Percentiles rank a stretch among this genome's conserved stretches.
phyloP scores from a whole-genome alignment of 2,888 invertebrate species.

The Dilophus febrilis region DNA sequence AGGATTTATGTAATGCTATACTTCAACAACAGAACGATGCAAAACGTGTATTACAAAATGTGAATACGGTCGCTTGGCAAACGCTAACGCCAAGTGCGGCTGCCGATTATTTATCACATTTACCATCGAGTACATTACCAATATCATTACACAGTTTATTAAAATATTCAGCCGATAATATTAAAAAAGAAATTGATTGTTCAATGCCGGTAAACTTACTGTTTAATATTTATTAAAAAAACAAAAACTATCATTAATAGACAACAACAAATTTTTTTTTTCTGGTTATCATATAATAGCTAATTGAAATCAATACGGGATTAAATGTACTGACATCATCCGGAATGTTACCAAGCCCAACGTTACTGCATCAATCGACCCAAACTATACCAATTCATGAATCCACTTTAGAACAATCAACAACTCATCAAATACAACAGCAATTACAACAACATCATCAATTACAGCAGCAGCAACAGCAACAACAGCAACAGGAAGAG shows the following conservation, averaged over 20 bases:
- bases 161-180: conserved; percentile 48
- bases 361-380: conserved; percentile 3
- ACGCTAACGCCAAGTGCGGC: conserved; percentile 51
- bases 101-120: conserved; percentile 31
- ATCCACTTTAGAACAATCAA: background rate
- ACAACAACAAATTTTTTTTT: background rate
- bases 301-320: conserved; percentile 10
- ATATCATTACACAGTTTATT: conserved; percentile 32
- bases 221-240: background rate
- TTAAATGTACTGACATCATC: conserved; percentile 8
- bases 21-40: conserved; percentile 27
- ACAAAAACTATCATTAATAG: background rate
- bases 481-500: background rate
- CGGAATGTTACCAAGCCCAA: conserved; percentile 5
- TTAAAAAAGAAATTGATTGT: conserved; percentile 51
- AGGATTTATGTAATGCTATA: conserved; percentile 29
- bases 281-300: conserved; percentile 3
- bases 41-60: conserved; percentile 26
- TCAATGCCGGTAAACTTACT: conserved; percentile 20
- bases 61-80: conserved; percentile 24
- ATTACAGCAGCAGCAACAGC: conserved; percentile 3
- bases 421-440: conserved; percentile 3
- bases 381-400: background rate
- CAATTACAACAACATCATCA: conserved; percentile 16
- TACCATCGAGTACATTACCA: conserved; percentile 31